Evolutionary conservation across 2,888 invertebrate genomes (phyloP).

Genomic region (Pristionchus fissidentatus): DNA sequence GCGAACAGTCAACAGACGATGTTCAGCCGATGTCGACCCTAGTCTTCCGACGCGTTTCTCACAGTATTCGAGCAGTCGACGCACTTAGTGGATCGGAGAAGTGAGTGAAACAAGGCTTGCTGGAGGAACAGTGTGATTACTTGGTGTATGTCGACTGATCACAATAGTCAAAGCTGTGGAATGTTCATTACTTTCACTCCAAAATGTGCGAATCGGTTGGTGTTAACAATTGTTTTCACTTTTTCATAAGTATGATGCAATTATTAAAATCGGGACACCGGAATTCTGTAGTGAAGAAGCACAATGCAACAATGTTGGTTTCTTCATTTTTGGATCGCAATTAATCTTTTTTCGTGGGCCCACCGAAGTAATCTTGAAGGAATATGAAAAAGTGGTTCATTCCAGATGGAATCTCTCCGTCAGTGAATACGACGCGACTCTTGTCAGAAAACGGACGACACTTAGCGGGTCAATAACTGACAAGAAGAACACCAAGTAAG

Average conservation of each 20-base stretch:
- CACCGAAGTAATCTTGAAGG: too few relatives aligned
- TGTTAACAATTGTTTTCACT: too few relatives aligned
- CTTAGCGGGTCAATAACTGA: not conserved
- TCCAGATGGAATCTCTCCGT: slow-evolving; percentile 68
- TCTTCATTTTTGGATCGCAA: not conserved
- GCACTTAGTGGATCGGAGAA: slow-evolving; percentile 88
- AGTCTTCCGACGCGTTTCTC: slow-evolving; percentile 87
- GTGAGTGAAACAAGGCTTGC: slow-evolving; percentile 79
- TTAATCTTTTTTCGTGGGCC: too few relatives aligned
- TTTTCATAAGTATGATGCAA: too few relatives aligned
- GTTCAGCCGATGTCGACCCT: slow-evolving; percentile 80
- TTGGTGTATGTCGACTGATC: too few relatives aligned
- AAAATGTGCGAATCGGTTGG: too few relatives aligned
- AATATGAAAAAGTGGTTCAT: not conserved
- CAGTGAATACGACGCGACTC: slow-evolving; percentile 57
- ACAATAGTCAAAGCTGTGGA: too few relatives aligned
- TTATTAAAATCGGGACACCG: too few relatives aligned
- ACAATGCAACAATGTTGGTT: too few relatives aligned
- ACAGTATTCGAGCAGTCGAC: slow-evolving; percentile 91
- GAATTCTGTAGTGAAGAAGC: too few relatives aligned
- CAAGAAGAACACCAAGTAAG: slow-evolving; percentile 18
- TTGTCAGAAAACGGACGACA: slow-evolving; percentile 22
- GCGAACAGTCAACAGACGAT: slow-evolving; percentile 52
- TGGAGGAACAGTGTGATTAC: not conserved
- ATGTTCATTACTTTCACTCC: too few relatives aligned